Evolutionary conservation across 2,113 vertebrate genomes (phyloP).

Genomic region (Mus spicilegus): DNA sequence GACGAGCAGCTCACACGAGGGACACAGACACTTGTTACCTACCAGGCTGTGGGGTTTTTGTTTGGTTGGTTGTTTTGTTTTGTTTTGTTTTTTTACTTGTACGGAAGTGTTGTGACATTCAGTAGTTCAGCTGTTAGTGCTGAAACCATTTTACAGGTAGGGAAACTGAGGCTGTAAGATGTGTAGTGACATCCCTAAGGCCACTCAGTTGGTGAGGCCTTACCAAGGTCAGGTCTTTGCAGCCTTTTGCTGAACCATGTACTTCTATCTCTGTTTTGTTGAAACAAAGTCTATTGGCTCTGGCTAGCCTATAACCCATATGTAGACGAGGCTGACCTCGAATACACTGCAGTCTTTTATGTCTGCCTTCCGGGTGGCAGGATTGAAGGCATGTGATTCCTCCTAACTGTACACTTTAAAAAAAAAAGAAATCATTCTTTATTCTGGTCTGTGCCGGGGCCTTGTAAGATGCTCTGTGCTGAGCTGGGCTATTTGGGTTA

Average conservation of each 20-base stretch:
- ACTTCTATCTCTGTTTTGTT: background rate
- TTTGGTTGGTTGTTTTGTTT: background rate
- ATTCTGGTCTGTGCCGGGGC: background rate
- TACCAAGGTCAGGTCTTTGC: background rate
- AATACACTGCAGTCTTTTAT: background rate
- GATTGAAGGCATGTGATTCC: background rate
- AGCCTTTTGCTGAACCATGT: rapidly evolving
- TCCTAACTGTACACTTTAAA: background rate
- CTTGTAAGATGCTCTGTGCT: background rate
- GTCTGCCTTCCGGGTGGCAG: background rate
- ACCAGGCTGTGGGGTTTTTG: background rate
- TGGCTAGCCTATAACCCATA: background rate
- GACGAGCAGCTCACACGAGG: background rate
- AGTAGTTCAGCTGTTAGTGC: background rate
- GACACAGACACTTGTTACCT: rapidly evolving
- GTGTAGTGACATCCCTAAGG: background rate
- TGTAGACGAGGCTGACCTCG: background rate
- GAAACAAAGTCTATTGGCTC: background rate
- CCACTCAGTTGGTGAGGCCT: background rate
- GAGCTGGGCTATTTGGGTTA: background rate
- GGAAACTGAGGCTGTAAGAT: background rate
- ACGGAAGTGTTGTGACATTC: background rate
- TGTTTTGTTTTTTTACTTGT: background rate
- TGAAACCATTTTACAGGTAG: background rate
- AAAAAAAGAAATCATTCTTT: background rate